Evolutionary conservation across 2,888 invertebrate species (phyloP).

Genomic region (Hemaris fuciformis): DNA sequence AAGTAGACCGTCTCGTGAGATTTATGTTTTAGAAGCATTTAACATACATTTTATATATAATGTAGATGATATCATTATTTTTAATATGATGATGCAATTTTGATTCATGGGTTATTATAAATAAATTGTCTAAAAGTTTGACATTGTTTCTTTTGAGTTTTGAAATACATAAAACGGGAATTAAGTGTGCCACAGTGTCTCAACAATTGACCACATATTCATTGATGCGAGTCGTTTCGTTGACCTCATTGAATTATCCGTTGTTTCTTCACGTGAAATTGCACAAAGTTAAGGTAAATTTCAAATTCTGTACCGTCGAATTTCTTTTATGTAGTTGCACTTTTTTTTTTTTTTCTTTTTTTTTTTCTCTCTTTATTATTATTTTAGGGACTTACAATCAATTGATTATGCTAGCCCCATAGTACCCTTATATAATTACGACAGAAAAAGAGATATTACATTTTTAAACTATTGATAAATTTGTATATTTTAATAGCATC

Average conservation of each 20-base stretch:
- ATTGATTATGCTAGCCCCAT: no score
- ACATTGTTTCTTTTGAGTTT: slow-evolving; percentile 37
- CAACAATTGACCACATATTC: background rate
- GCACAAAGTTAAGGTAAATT: background rate
- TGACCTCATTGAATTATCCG: background rate
- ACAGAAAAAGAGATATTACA: no score
- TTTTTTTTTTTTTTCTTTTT: no score
- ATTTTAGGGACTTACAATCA: no score
- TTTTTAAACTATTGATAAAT: no score
- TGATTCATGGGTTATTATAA: slow-evolving; percentile 71
- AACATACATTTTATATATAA: slow-evolving; percentile 69
- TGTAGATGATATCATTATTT: slow-evolving; percentile 77
- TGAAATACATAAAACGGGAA: background rate
- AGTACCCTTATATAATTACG: no score
- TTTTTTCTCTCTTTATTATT: no score
- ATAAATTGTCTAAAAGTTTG: slow-evolving; percentile 67
- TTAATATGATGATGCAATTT: slow-evolving; percentile 76
- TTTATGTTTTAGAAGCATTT: slow-evolving; percentile 79
- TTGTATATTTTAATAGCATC: no score
- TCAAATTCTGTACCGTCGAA: background rate
- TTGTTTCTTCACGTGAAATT: background rate
- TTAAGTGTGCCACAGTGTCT: background rate
- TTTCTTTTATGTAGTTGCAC: no score
- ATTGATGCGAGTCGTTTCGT: background rate
- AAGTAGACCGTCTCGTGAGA: slow-evolving; percentile 68